Evolutionary conservation across 2,113 vertebrate genomes (phyloP), one percentile per base, ranked within the genome.

Genomic region (Gymnarchus niloticus): DNA sequence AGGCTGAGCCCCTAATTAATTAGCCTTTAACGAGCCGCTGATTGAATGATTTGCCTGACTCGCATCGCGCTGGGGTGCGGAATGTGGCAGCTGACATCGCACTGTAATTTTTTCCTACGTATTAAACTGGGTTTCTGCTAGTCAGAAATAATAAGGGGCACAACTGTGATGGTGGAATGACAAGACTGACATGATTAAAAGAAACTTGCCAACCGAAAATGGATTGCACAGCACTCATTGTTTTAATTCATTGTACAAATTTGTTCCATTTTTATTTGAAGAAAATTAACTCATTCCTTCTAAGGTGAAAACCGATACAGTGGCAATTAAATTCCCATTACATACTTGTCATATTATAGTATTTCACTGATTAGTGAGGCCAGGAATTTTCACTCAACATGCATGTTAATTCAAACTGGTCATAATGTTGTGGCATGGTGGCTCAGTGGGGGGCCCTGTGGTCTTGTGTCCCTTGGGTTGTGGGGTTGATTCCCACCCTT

Each of bases 11-110:
- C 37, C n/a, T 78, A 78, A 78, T 78, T 44, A 78, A 78, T 78
- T 78, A 78, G 41, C 76, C 76, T 77, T 77, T 77, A 77, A 77
- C 44, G 41, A 77, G 73, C 73, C 3, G 41, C 21, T 78, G 76
- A 78, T 78, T 78, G 44, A 78, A 48, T 78, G 76, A 78, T 48
- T 78, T 21, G 23, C 3, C 7, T 48, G 19, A 78, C 44, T 78
- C 3, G 2, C 37, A 78, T 46, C 41, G 9, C 21, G 44, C 76
- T 78, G 41, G 65, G 4, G 33, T 73, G 65, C 14, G 65, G 33
- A 28, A 41, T 37, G 33, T 41, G 33, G 65, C 65, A 73, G 33
- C 65, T 73, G 33, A 73, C 5, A 17, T 73, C 28, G 17, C 65
- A 14, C 65, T 73, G 65, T 14, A 33, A 19, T 37, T 23, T 14